Conservation (phyloP, 2,113 vertebrate genomes). For the Triplophysa dalaica region DNA sequence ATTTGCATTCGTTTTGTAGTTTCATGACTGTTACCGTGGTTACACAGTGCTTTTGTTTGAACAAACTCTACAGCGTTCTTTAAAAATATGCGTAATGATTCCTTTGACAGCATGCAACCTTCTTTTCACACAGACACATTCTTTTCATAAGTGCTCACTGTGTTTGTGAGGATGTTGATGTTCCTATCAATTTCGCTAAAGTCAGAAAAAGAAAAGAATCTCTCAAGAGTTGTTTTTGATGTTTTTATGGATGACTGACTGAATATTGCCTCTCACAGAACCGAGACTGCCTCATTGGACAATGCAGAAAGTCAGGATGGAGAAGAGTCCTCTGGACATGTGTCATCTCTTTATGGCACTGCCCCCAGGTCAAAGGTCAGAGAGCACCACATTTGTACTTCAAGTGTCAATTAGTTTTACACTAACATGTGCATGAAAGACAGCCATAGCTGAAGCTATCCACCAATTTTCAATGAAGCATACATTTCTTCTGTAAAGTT, state of each 20-base stretch:
- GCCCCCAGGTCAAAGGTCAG: conserved; percentile 72
- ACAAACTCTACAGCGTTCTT: not conserved
- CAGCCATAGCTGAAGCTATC: not conserved
- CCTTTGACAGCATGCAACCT: not conserved
- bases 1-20: too few relatives aligned
- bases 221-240: too few relatives aligned
- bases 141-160: not conserved
- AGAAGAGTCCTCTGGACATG: not conserved
- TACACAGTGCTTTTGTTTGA: not conserved
- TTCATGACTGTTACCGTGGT: too few relatives aligned
- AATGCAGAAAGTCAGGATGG: not conserved
- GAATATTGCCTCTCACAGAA: conserved; percentile 49
- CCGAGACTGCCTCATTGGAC: conserved; percentile 22
- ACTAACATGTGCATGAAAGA: not conserved
- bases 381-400: not conserved
- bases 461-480: too few relatives aligned
- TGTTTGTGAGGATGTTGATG: not conserved
- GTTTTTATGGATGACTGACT: not conserved
- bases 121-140: not conserved
- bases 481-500: not conserved
- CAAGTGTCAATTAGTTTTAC: not conserved
- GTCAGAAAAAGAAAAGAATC: not conserved
- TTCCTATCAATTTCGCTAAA: not conserved
- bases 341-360: conserved; percentile 54
- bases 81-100: not conserved